phyloP scores from a whole-genome alignment of 1,140 invertebrate genomes.

The Plutomurus gul region DNA sequence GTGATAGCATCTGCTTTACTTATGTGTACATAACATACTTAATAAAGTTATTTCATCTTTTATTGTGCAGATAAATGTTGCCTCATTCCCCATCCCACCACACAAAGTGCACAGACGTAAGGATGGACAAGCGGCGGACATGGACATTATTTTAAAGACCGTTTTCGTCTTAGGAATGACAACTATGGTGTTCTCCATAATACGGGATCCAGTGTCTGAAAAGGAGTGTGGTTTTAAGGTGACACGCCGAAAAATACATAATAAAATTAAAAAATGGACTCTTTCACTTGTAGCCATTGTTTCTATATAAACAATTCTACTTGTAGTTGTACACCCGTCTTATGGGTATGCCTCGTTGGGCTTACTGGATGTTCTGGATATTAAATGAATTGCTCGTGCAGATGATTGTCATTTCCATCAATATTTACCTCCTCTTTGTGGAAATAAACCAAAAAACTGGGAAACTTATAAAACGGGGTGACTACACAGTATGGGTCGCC shows the following conservation, averaged over 20 bases:
- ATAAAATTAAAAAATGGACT: not conserved
- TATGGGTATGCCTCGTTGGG: constrained; percentile 14
- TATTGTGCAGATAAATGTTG: not conserved
- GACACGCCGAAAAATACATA: not conserved
- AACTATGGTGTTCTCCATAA: constrained; percentile 8
- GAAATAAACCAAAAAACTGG: not conserved
- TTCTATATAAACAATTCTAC: not conserved
- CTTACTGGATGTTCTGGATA: constrained; percentile 41
- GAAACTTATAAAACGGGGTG: constrained; percentile 1
- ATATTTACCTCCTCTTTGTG: not conserved
- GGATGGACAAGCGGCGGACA: not conserved
- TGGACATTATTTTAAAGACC: not conserved
- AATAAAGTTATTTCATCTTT: not conserved
- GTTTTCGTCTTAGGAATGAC: constrained; percentile 32
- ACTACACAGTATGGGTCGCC: constrained; percentile 15
- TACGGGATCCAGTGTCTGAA: constrained; percentile 24
- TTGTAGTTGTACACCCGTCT: constrained; percentile 4
- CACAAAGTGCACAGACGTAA: not conserved
- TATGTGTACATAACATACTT: not conserved
- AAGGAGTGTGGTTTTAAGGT: constrained; percentile 41
- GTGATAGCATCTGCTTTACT: too few species aligned
- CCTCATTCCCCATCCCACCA: not conserved
- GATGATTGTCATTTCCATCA: not conserved
- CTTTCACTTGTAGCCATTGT: not conserved
- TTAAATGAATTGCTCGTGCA: constrained; percentile 29